Percentiles rank a stretch among this genome's conserved stretches.
Evolutionary conservation across 1,140 invertebrate species (phyloP).

Genomic region (Araneus ventricosus): DNA sequence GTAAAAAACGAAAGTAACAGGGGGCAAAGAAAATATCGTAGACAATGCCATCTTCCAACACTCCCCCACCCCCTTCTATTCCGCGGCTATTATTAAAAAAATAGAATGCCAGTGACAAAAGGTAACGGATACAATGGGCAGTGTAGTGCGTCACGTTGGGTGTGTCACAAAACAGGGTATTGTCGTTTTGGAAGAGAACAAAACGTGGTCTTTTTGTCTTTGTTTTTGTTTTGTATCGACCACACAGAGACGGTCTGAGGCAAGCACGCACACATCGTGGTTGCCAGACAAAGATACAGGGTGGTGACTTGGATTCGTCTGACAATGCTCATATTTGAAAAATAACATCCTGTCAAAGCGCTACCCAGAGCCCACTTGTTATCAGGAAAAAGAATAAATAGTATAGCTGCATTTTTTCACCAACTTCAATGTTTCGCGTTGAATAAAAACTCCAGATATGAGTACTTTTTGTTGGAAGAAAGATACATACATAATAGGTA

Average conservation of each 20-base stretch:
- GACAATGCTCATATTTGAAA: constrained; percentile 24
- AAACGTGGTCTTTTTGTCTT: constrained; percentile 38
- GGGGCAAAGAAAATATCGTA: not conserved
- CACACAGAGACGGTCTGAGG: not conserved
- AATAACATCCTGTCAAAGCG: constrained; percentile 42
- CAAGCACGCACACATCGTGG: constrained; percentile 26
- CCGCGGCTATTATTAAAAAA: constrained; percentile 39
- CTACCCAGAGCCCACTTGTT: not conserved
- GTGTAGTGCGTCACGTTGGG: constrained; percentile 53
- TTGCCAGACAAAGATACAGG: constrained; percentile 24
- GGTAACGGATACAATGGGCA: constrained; percentile 44
- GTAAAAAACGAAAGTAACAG: constrained; percentile 3
- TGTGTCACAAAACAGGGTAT: constrained; percentile 57
- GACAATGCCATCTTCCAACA: constrained; percentile 11
- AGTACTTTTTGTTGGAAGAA: not conserved
- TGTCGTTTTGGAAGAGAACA: constrained; percentile 44
- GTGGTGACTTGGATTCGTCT: not conserved
- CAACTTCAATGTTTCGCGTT: not conserved
- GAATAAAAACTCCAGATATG: not conserved
- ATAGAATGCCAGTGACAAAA: constrained; percentile 48
- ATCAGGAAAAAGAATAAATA: not conserved
- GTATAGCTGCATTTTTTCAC: not conserved
- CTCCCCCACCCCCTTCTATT: not conserved
- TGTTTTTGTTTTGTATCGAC: constrained; percentile 51
- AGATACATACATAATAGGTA: not conserved